Conservation (phyloP, 2,888 invertebrate genomes). For the Tipula confusa region DNA sequence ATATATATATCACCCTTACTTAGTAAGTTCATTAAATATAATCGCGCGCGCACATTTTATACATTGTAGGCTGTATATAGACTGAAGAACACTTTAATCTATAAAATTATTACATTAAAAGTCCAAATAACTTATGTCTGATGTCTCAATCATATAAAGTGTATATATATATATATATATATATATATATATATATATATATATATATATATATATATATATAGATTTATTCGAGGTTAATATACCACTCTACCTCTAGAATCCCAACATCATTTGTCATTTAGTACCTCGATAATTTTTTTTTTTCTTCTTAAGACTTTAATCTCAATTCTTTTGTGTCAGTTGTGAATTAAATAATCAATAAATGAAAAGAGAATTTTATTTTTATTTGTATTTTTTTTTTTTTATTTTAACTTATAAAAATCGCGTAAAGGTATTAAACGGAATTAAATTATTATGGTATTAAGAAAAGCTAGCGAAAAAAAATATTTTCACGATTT, state of each 20-base stretch:
- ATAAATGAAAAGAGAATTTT: neutral
- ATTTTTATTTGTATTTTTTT: too few relatives aligned
- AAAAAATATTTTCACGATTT: slow-evolving; percentile 14
- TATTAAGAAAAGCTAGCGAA: slow-evolving; percentile 12
- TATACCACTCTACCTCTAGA: neutral
- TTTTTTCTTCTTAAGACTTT: slow-evolving; percentile 6
- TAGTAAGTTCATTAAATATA: neutral
- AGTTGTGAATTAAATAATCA: slow-evolving; percentile 14
- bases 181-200: too few relatives aligned
- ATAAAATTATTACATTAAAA: slow-evolving; percentile 3
- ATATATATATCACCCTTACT: neutral
- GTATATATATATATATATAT: too few relatives aligned
- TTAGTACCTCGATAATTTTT: neutral
- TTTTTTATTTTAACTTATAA: too few relatives aligned
- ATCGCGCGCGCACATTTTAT: neutral
- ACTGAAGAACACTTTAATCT: neutral
- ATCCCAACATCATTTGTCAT: slow-evolving; percentile 20
- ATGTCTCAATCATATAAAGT: neutral
- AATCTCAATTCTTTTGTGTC: slow-evolving; percentile 25
- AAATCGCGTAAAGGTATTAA: slow-evolving; percentile 5
- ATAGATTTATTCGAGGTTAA: neutral
- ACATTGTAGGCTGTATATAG: neutral
- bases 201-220: too few relatives aligned
- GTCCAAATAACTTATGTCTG: slow-evolving; percentile 16
- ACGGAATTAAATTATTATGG: slow-evolving; percentile 25